Base-by-base conservation (phyloP, 2,113 vertebrate genomes). In the Festucalex cinctus region DNA sequence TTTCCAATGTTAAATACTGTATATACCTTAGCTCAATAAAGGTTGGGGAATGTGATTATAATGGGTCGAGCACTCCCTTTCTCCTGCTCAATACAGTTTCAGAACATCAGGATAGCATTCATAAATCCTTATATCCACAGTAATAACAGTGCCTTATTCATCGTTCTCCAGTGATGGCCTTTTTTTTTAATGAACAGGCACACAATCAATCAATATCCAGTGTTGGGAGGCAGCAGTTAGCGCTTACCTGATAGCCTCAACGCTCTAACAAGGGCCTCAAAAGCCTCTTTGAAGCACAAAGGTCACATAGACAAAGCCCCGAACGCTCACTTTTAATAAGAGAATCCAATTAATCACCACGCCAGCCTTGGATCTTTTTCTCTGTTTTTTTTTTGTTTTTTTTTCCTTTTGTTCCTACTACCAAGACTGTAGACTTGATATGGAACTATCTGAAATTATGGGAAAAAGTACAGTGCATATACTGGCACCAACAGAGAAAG, bases 131-230 rank as follows among this genome's bases (percentile, higher is more conserved):
- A 24, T 28, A 62, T 41, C 22, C n/a, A 43, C n/a, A 17, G 22
- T 44, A 43, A 14, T 16, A 62, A 62, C n/a, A 9, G 4, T 26
- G 8, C 37, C 14, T 62, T 7, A 16, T 36, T 6, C 22, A 24
- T 75, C 58, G 69, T 74, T 73, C 68, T 74, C 66, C 70, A 68
- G 51, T 77, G 71, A 78, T 66, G 63, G 72, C 54, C 65, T 13
- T 35, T 6, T 56, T 20, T 58, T 58, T 58, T 9, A 58, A 62
- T 43, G 60, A 43, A 62, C n/a, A 17, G 65, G 73, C 81, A 82
- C 75, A 66, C 69, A 73, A 67, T 57, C 54, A 82, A 85, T 87
- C 81, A 75, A 87, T 85, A 82, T 74, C 74, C 49, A 75, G 65
- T 53, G 20, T 53, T 75, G 67, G 28, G 61, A 70, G 76, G 74